These are phyloP conservation scores for Salvelinus alpinus DNA, from an alignment of 2,113 vertebrate genomes.

Conservation along the genomic window DNA sequence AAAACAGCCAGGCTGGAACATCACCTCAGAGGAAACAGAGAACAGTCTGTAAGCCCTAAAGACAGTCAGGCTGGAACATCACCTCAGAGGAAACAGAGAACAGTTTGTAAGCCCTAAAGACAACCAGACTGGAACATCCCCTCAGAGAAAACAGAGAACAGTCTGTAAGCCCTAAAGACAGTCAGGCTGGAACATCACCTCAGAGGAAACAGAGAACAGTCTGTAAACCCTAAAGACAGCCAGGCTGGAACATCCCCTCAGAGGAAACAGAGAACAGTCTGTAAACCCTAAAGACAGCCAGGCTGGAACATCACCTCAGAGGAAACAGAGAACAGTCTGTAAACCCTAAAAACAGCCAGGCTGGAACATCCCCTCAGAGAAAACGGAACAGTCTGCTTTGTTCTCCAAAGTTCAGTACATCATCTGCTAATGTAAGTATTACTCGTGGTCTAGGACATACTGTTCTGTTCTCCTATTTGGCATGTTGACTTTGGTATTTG, in stretches of 20 bases:
- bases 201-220: not conserved
- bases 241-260: not conserved
- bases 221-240: slow-evolving; percentile 36
- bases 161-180: slow-evolving; percentile 34
- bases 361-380: not conserved
- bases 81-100: too few relatives aligned
- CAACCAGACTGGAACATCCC: not conserved
- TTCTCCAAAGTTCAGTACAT: not conserved
- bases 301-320: not conserved
- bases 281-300: slow-evolving; percentile 37
- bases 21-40: too few relatives aligned
- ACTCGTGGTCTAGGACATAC: too few relatives aligned
- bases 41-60: too few relatives aligned
- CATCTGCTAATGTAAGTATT: too few relatives aligned
- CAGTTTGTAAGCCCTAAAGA: too few relatives aligned
- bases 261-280: not conserved
- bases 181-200: slow-evolving; percentile 5
- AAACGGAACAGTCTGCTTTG: not conserved
- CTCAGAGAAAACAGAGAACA: not conserved
- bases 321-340: not conserved
- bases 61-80: too few relatives aligned
- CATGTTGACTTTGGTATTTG: too few relatives aligned
- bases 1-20: too few relatives aligned
- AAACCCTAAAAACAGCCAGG: slow-evolving; percentile 37
- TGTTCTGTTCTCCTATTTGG: too few relatives aligned